These are phyloP conservation scores for Ctena decussata DNA, from an alignment of 2,888 invertebrate genomes.

Conservation along the genomic window DNA sequence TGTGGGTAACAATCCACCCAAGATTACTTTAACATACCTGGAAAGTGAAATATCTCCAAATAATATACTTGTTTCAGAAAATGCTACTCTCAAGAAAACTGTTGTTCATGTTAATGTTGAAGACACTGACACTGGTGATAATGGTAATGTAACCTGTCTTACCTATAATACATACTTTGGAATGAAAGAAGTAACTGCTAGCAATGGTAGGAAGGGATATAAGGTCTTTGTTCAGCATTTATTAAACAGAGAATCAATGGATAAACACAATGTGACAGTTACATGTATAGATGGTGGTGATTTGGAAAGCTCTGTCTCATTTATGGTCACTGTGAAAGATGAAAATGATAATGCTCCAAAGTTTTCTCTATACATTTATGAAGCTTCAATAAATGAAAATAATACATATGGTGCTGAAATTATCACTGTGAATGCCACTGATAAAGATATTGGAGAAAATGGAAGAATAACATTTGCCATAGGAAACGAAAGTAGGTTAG, in stretches of 20 bases:
- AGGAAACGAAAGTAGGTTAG: conserved; percentile 46
- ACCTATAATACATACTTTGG: conserved; percentile 69
- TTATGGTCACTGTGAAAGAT: conserved; percentile 73
- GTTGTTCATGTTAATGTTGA: conserved; percentile 80
- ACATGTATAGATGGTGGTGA: conserved; percentile 73
- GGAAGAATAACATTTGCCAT: conserved; percentile 88
- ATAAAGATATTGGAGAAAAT: conserved; percentile 69
- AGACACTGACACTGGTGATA: conserved; percentile 79
- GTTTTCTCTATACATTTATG: conserved; percentile 69
- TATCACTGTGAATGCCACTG: conserved; percentile 72
- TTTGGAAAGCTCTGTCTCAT: conserved; percentile 54
- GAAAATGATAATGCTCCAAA: conserved; percentile 79
- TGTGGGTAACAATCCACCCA: conserved; percentile 97
- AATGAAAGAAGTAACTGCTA: conserved; percentile 43
- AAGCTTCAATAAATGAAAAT: conserved; percentile 74
- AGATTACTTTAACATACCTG: conserved; percentile 83
- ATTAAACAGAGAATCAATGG: conserved; percentile 71
- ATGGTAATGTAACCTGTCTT: conserved; percentile 77
- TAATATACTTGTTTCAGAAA: conserved; percentile 71
- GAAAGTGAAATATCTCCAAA: conserved; percentile 46
- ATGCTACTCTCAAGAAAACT: conserved; percentile 68
- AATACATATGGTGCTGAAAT: conserved; percentile 67
- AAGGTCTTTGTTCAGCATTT: conserved; percentile 68
- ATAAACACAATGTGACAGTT: conserved; percentile 68
- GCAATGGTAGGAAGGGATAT: conserved; percentile 48